Base-by-base conservation (phyloP, 2,113 vertebrate species). In the Ginglymostoma cirratum region DNA sequence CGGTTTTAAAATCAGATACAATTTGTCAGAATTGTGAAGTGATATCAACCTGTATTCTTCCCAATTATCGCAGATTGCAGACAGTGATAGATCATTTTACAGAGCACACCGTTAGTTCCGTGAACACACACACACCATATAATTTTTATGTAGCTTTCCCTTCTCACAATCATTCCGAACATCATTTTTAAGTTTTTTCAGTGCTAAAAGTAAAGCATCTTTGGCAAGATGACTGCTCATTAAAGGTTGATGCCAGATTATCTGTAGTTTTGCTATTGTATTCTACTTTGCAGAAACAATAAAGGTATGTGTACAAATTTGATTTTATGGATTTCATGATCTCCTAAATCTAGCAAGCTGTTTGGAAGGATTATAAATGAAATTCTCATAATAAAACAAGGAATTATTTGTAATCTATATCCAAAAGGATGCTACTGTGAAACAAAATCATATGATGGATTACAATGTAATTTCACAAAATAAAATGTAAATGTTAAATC, bases 181-280 rank as follows among this genome's bases (percentile, higher is more conserved):
- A 52, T 94, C 52, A 72, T 30, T 95, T 72, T 70, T 52, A n/a
- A n/a, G n/a, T n/a, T n/a, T n/a, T n/a, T n/a, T n/a, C n/a, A n/a
- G n/a, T n/a, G n/a, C n/a, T n/a, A 72, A 72, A 69, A 95, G 76
- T 95, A 6, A 95, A 72, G 72, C 61, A 92, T 69, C 38, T 30
- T 27, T 34, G 42, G 21, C 66, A 27, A 94, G 66, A 24, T 94
- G 38, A 94, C 42, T 95, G 67, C n/a, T 95, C 94, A 95, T 95
- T 72, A 52, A 76, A 72, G 42, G 24, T 14, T 48, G 27, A 70
- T 95, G 93, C 15, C 48, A 90, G 93, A 94, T 70, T 70, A 94
- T 70, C 70, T 94, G 70, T 70, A 48, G 15, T 23, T 72, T 42
- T 45, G 93, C 67, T 70, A 17, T 19, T 72, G 67, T 24, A 70